Evolutionary conservation across 2,113 vertebrate genomes (phyloP).

Genomic region (Caracal caracal): DNA sequence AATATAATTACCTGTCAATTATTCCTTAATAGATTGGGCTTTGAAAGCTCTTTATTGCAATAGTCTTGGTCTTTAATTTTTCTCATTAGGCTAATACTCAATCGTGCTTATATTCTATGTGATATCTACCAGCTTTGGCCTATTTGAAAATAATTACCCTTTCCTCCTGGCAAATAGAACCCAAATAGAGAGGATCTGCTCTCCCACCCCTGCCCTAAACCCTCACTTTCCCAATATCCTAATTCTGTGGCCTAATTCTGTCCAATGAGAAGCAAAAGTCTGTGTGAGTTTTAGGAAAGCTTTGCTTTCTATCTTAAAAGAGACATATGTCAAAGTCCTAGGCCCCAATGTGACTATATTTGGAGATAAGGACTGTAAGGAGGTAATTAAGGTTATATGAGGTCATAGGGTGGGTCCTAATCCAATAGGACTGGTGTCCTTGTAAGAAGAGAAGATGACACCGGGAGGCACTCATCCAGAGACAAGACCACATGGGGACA

Average conservation of each 20-base stretch:
- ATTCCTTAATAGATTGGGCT: background rate
- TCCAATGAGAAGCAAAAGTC: background rate
- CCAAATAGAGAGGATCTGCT: background rate
- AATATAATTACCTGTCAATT: background rate
- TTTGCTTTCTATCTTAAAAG: background rate
- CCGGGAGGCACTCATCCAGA: background rate
- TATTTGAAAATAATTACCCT: background rate
- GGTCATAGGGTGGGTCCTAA: accelerated
- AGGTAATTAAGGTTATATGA: no score
- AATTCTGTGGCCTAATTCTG: background rate
- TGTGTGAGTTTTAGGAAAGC: background rate
- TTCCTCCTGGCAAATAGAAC: background rate
- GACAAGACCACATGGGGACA: accelerated
- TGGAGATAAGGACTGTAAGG: no score
- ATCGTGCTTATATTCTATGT: background rate
- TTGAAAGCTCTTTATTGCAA: background rate
- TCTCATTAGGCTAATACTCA: background rate
- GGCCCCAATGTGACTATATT: no score
- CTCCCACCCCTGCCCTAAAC: background rate
- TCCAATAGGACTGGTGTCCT: no score
- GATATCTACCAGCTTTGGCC: background rate
- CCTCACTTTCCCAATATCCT: background rate
- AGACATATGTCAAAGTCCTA: background rate
- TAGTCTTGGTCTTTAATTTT: background rate
- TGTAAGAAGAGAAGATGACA: background rate